Evolutionary conservation across 2,797 vertebrate species (phyloP), one percentile per base, ranked within the genome.

Genomic region (Erethizon dorsatum): DNA sequence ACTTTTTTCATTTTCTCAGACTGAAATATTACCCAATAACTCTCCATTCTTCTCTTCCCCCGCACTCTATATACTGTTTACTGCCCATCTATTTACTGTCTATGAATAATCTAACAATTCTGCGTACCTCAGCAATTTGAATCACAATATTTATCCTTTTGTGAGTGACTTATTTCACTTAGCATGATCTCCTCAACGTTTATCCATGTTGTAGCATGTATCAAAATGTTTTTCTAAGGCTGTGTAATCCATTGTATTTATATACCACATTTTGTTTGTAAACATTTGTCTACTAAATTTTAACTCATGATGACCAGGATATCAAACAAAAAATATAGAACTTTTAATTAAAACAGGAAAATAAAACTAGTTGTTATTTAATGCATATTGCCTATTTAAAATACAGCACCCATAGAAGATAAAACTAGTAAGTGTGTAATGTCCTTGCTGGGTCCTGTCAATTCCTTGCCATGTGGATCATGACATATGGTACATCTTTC

Each of bases 181-280:
- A 71, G 37, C 20, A 18, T 56, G 5, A 20, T 91, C 24, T 92
- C 41, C 33, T 91, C 13, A 61, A 22, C 5, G 15, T 91, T 95
- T 83, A 47, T 45, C 83, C 15, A 11, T 69, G 7, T 71, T 52
- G n/a, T 78, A 47, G 57, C 31, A n/a, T 41, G 20, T 95, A 7
- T 95, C 82, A 80, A 69, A 52, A 82, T 61, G 75, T 91, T 73
- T 84, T 91, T 77, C n/a, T 85, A 85, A 67, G 54, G 41, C n/a
- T 65, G 50, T 92, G 26, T 85, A 80, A 75, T 26, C 41, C 6
- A 6, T 41, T 78, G 37, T 67, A 50, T 84, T 14, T 80, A 79
- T 79, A 77, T 75, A 50, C 45, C 45, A 77, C 45, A 77, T 50
- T 77, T 77, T 92, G 65, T 80, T 91, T 37, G 59, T 79, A 54